Base-by-base conservation (phyloP, 2,797 vertebrate genomes). In the Poeciliopsis presidionis region DNA sequence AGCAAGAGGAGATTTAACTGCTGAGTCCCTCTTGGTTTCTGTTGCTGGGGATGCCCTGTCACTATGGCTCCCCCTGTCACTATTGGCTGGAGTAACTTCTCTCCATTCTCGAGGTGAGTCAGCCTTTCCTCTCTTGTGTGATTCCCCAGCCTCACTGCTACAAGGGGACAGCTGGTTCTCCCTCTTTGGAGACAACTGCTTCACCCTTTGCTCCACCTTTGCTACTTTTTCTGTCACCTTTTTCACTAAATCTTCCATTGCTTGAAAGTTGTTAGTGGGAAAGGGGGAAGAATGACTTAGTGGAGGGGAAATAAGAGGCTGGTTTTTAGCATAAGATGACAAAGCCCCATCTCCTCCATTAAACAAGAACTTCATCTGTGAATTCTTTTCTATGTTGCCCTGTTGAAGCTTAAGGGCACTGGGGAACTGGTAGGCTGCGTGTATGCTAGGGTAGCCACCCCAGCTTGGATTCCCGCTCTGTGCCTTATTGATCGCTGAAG, bases 391-490 rank as follows among this genome's bases (percentile, higher is more conserved):
- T 1, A 97, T 93, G 0, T 93, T 95, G 72, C 96, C 96, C 79
- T 97, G 90, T 0, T 96, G 97, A 83, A 97, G 87, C 87, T 98
- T 99, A 92, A 97, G 96, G 94, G 97, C 96, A 86, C 96, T 97
- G 49, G 97, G 98, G 80, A 99, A 97, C 90, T 99, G 98, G 90
- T 99, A 99, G 87, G 98, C 98, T 41, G 98, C 98, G 3, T 99
- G 98, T 90, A 99, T 99, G 93, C 98, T 99, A 47, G 97, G 97
- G 86, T 99, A 99, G 79, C 98, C 98, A 1, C 98, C 98, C 98
- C 98, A 99, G 90, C 97, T 99, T 7, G 98, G 97, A 14, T 98
- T 97, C 76, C 98, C 98, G 43, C 98, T 98, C 95, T 99, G 98
- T 53, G 98, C 98, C 95, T 99, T 99, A 93, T 98, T 99, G 92